Evolutionary conservation across 1,140 invertebrate species (phyloP).

Genomic region (Drosophila azteca): DNA sequence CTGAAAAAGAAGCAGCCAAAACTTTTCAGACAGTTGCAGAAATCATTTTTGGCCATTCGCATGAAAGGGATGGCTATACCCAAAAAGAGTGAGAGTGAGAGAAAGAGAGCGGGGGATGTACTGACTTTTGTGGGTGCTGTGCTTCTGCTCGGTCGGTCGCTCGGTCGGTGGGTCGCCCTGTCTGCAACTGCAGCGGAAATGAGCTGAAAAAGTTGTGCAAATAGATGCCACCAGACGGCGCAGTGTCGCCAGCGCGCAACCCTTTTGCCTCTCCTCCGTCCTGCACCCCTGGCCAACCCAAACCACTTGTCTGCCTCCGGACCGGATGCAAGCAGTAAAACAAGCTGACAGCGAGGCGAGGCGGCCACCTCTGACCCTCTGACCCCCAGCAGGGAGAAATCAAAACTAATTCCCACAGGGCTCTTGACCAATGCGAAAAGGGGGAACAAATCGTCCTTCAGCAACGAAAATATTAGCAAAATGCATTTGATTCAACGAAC

Average conservation of each 20-base stretch:
- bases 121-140: constrained; percentile 22
- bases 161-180: neutral
- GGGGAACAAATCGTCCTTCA: constrained; percentile 12
- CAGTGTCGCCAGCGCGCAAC: constrained; percentile 45
- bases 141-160: constrained; percentile 1
- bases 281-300: neutral
- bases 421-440: constrained; percentile 30
- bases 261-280: neutral
- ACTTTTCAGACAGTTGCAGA: constrained; percentile 79
- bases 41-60: constrained; percentile 69
- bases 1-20: constrained; percentile 68
- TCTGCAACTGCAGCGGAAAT: constrained; percentile 75
- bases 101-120: constrained; percentile 1
- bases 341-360: constrained; percentile 60
- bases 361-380: constrained; percentile 18
- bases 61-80: neutral
- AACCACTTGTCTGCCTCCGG: constrained; percentile 12
- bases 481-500: constrained; percentile 40
- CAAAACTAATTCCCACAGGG: constrained; percentile 47
- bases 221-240: constrained; percentile 66
- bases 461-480: constrained; percentile 42
- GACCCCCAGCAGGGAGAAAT: constrained; percentile 16
- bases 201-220: constrained; percentile 80
- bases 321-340: constrained; percentile 77
- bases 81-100: constrained; percentile 2